phyloP scores from a whole-genome alignment of 2,797 vertebrate species.

The Thamnophis elegans region DNA sequence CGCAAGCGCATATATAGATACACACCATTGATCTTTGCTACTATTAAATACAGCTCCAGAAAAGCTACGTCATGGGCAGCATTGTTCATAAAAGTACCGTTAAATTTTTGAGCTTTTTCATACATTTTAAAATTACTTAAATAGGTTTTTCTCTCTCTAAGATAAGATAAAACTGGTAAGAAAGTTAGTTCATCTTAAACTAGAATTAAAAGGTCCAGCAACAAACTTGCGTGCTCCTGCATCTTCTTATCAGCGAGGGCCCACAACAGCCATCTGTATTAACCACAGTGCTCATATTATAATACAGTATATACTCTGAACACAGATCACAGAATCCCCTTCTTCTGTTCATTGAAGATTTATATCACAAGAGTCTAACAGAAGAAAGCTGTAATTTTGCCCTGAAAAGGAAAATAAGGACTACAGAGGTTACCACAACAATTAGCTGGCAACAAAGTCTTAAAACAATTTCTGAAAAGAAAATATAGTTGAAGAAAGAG shows the following conservation, averaged over 20 bases:
- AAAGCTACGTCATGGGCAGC: not conserved
- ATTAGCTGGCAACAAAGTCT: conserved; percentile 36
- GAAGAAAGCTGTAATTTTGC: conserved; percentile 59
- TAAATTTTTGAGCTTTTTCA: not conserved
- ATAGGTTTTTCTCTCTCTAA: rapidly evolving
- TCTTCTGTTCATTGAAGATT: not conserved
- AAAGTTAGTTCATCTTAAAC: not conserved
- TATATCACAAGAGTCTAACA: conserved; percentile 48
- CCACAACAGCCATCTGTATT: not conserved
- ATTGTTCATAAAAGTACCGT: not conserved
- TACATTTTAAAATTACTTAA: conserved; percentile 10
- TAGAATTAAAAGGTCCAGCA: not conserved
- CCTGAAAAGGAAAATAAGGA: conserved; percentile 39
- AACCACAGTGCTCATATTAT: not conserved
- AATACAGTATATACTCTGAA: not conserved
- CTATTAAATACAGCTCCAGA: rapidly evolving
- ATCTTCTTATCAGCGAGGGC: not conserved
- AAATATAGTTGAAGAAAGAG: not conserved
- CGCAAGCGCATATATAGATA: not conserved
- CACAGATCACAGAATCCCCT: not conserved
- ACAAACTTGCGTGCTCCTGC: not conserved
- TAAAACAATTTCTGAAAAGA: not conserved
- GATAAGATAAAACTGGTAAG: not conserved
- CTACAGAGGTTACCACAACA: conserved; percentile 49
- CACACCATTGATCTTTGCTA: not conserved